Conservation (phyloP, 2,888 invertebrate species). For the Cosmorhoe ocellata region DNA sequence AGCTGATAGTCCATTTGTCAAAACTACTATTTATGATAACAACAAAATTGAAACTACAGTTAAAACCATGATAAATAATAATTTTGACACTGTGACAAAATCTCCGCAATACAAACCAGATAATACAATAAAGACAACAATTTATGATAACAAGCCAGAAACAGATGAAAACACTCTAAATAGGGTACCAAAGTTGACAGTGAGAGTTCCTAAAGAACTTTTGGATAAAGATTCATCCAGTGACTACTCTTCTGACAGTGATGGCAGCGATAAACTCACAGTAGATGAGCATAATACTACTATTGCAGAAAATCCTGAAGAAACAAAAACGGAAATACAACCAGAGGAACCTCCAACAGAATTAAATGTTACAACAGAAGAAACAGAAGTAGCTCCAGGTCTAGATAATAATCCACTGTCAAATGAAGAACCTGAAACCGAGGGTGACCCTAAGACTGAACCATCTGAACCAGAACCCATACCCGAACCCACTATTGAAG, state of each 20-base stretch:
- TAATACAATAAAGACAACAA: constrained; percentile 68
- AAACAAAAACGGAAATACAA: constrained; percentile 31
- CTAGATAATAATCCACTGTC: constrained; percentile 25
- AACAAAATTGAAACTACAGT: constrained; percentile 62
- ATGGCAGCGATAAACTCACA: constrained; percentile 83
- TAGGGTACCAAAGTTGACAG: constrained; percentile 86
- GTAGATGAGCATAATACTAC: constrained; percentile 77
- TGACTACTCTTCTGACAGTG: constrained; percentile 82
- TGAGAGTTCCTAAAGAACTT: constrained; percentile 85
- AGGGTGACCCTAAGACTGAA: constrained; percentile 63
- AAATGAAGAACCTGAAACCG: constrained; percentile 38
- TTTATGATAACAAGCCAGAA: constrained; percentile 75
- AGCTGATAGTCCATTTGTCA: constrained; percentile 76
- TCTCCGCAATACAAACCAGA: constrained; percentile 62
- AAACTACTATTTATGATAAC: constrained; percentile 71
- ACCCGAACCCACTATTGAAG: constrained; percentile 59
- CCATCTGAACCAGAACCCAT: constrained; percentile 48
- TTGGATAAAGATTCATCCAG: constrained; percentile 78
- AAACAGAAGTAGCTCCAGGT: constrained; percentile 39
- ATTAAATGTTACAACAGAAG: constrained; percentile 32
- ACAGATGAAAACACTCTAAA: constrained; percentile 67
- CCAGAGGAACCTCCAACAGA: constrained; percentile 29
- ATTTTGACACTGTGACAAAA: constrained; percentile 54
- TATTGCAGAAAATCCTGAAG: constrained; percentile 37
- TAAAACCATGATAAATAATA: constrained; percentile 68